Conservation (phyloP, 2,113 vertebrate genomes). For the Etheostoma spectabile region DNA sequence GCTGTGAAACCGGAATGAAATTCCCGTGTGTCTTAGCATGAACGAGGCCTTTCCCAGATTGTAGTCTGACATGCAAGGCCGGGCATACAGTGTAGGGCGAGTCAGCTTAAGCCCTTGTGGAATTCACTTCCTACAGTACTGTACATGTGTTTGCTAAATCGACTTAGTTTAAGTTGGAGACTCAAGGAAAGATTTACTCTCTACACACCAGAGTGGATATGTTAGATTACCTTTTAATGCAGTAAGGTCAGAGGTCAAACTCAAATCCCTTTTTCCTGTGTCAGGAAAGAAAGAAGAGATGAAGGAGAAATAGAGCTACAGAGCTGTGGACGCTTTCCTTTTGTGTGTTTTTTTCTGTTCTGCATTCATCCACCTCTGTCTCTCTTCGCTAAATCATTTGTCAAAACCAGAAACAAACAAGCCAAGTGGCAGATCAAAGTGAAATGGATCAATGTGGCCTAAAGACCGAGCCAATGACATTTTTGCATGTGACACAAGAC, state of each 20-base stretch:
- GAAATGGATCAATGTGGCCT: not conserved
- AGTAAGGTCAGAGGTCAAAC: conserved; percentile 1
- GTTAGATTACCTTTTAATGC: not conserved
- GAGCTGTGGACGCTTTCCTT: not conserved
- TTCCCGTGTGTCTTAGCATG: conserved; percentile 11
- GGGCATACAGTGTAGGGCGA: not conserved
- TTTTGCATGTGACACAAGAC: conserved; percentile 10
- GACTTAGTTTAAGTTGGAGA: not conserved
- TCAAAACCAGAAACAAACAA: conserved; percentile 30
- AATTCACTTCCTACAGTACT: not conserved
- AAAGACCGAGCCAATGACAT: conserved; percentile 5
- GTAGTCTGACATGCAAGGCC: conserved; percentile 8
- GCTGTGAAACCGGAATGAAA: conserved; percentile 40
- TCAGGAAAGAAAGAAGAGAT: conserved; percentile 5
- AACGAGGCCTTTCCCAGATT: conserved; percentile 12
- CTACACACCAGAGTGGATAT: conserved; percentile 11
- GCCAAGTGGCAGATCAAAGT: conserved; percentile 2
- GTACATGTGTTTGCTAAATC: conserved; percentile 20
- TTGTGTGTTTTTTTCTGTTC: not conserved
- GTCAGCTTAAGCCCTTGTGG: not conserved
- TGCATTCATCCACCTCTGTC: not conserved
- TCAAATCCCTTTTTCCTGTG: not conserved
- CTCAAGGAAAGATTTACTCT: not conserved
- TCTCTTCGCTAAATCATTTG: not conserved
- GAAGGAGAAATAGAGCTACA: not conserved